Evolutionary conservation across 2,888 invertebrate genomes (phyloP), one percentile per base, ranked within the genome.

Genomic region (Drosophila rubida): DNA sequence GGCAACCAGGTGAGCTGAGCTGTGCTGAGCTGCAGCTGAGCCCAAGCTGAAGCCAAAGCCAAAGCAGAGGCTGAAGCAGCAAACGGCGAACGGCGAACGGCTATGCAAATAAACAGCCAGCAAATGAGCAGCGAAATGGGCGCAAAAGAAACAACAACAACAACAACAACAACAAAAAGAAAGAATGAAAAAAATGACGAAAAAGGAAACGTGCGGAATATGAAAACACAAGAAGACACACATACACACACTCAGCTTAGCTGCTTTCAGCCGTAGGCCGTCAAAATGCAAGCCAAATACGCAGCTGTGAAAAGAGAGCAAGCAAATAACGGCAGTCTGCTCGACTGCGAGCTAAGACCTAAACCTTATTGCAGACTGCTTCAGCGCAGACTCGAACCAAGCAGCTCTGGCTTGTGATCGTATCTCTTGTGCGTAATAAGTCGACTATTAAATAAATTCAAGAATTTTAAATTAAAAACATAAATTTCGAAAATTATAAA

Each of bases 101-200:
- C 81, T 77, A 84, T 77, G 82, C 82, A 82, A 81, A 81, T 85
- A 85, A 85, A 77, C 77, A 79, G 50, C 45, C 67, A 63, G 69
- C 67, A 79, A 84, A 81, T 79, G 79, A 84, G 76, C 81, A 78
- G 79, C 74, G 66, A 80, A 53, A 25, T n/a, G 27, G 11, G 22
- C 16, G 30, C n/a, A 30, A 37, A 14, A n/a, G n/a, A 42, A 41
- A 13, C 16, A 42, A 27, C 27, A 27, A 25, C 3, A 39, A 51
- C 42, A 19, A 19, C 19, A 19, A 13, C 16, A 42, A 27, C 27
- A 27, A 25, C 3, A 39, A 51, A 32, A 19, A 19, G 2, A 19
- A n/a, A n/a, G n/a, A n/a, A n/a, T 3, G 19, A 32, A 27, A 22
- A 32, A 13, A 67, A 45, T 16, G 35, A 67, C 55, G 35, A 37